A percentile compares a stretch with the other conserved stretches of the same genome.
Evolutionary conservation across 2,888 invertebrate species (phyloP).

Genomic region (Parelbella ahira): DNA sequence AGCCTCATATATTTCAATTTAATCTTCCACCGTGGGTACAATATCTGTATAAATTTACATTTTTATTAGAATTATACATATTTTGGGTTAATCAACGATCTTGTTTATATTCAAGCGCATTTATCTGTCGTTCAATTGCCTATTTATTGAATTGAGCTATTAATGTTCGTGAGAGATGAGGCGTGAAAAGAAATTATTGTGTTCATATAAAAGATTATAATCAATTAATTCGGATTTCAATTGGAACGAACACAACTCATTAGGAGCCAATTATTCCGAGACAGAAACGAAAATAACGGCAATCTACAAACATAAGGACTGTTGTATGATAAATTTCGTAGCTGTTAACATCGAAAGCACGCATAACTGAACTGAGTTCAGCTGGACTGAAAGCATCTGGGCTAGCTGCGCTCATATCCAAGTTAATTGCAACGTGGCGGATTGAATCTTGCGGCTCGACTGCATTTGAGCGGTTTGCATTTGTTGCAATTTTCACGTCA

Average conservation of each 20-base stretch:
- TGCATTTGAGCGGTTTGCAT: conserved; percentile 44
- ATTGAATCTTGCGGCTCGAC: conserved; percentile 57
- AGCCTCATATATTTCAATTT: conserved; percentile 24
- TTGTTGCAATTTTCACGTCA: conserved; percentile 73
- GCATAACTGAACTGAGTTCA: not conserved
- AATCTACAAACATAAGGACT: too few relatives aligned
- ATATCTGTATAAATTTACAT: conserved; percentile 57
- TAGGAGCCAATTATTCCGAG: too few relatives aligned
- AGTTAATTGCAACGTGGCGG: conserved; percentile 37
- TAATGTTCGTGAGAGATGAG: conserved; percentile 8
- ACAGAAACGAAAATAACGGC: too few relatives aligned
- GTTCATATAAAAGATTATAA: conserved; percentile 5
- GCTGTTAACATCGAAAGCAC: too few relatives aligned
- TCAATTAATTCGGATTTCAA: conserved; percentile 1
- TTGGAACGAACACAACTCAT: too few relatives aligned
- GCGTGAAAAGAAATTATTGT: conserved; percentile 13
- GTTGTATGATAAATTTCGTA: too few relatives aligned
- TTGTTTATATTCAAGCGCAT: conserved; percentile 24
- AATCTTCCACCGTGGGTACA: conserved; percentile 34
- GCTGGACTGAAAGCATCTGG: conserved; percentile 1
- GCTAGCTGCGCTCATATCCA: conserved; percentile 4
- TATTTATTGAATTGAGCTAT: conserved; percentile 28
- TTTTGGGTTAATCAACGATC: conserved; percentile 37
- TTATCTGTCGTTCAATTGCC: conserved; percentile 22
- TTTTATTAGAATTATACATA: conserved; percentile 51